These are phyloP conservation scores for Anguilla marmorata DNA, from an alignment of 2,797 vertebrate species.

Conservation along the genomic window DNA sequence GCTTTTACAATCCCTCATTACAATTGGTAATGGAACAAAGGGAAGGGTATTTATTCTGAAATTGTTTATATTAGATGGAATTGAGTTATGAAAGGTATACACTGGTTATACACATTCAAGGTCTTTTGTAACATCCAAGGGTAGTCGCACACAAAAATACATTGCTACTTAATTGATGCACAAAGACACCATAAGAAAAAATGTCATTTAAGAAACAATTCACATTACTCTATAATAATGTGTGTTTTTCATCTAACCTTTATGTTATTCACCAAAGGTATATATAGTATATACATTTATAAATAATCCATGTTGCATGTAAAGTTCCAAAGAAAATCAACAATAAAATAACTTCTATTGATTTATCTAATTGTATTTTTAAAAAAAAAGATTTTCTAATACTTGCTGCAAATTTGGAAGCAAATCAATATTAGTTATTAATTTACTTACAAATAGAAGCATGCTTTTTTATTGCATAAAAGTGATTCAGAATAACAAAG, in stretches of 20 bases:
- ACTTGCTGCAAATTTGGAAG: no score
- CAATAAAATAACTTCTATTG: neutral
- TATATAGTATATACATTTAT: slow-evolving; percentile 16
- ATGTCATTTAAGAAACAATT: no score
- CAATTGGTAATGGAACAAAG: neutral
- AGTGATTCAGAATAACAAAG: no score
- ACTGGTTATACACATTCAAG: slow-evolving; percentile 27
- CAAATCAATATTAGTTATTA: neutral
- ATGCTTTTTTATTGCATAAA: no score
- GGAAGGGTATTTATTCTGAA: neutral
- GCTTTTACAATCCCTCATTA: neutral
- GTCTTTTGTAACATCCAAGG: slow-evolving; percentile 35
- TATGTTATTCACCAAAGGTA: slow-evolving; percentile 31
- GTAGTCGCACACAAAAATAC: slow-evolving; percentile 31
- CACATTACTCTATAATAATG: no score
- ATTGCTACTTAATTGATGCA: slow-evolving; percentile 26
- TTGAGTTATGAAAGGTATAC: neutral
- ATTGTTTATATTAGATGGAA: neutral
- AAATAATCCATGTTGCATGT: neutral
- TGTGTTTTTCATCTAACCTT: neutral
- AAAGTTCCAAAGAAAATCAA: neutral
- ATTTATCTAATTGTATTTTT: neutral
- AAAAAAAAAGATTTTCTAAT: no score
- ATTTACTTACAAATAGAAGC: neutral
- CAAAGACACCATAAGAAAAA: neutral